Evolutionary conservation across 2,888 invertebrate species (phyloP), one percentile per base, ranked within the genome.

Genomic region (Aplocera efformata): DNA sequence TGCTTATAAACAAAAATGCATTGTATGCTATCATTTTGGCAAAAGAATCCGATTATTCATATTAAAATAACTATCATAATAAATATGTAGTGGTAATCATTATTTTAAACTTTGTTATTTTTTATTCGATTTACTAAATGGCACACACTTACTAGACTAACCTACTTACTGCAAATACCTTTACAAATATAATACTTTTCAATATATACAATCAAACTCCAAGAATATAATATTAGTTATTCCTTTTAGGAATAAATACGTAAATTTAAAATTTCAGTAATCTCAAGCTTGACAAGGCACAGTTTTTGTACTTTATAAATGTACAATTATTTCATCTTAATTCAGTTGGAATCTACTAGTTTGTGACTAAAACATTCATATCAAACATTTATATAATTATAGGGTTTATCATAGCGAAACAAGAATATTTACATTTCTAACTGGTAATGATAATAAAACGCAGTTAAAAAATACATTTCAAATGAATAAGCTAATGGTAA

Each of bases 1-100:
- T 50, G 47, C 59, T 64, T 70, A 32, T 26, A 34, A 34, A 24
- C 21, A 9, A 60, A 70, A 71, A 72, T 71, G 69, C 70, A 67
- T 68, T 59, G 38, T 48, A 67, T 67, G 63, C 66, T 52, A 42
- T 24, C 29, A 32, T 50, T 43, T 34, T 32, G 24, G 29, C 22
- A 13, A 24, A 27, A 24, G 21, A 29, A 23, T 7, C 9, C n/a
- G 25, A 31, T 26, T 25, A 29, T n/a, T n/a, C 24, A 1, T 5
- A 5, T 7, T 7, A 7, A 22, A 17, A 17, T 17, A 17, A 3
- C 5, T 17, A 17, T 17, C 13, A 17, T 3, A 17, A 17, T 17
- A 17, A 17, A 17, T 17, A 17, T 2, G 3, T 17, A 17, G 13
- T 17, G n/a, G n/a, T 17, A 17, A 3, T 17, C 5, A 17, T 17